A percentile compares a stretch with the other conserved stretches of the same genome.
phyloP scores from a whole-genome alignment of 2,113 vertebrate genomes.

The Chrysochloris asiatica region DNA sequence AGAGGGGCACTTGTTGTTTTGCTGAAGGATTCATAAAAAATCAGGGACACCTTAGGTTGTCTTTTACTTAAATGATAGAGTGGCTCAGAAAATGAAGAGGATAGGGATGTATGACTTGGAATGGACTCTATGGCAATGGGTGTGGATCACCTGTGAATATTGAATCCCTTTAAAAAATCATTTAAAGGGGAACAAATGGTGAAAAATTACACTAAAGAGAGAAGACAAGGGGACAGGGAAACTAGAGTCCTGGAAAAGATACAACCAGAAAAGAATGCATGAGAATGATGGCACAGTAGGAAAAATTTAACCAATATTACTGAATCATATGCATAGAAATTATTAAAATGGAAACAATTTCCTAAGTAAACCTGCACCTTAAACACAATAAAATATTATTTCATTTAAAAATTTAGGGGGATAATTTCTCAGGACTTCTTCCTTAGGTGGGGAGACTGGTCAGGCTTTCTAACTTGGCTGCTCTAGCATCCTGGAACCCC shows the following conservation, averaged over 20 bases:
- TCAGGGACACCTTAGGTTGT: background rate
- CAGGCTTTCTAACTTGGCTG: background rate
- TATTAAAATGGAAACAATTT: background rate
- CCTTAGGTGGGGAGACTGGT: background rate
- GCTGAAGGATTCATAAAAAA: background rate
- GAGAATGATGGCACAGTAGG: background rate
- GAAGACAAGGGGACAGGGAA: background rate
- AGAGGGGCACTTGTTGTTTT: too few species aligned
- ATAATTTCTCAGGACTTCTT: background rate
- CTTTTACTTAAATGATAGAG: background rate
- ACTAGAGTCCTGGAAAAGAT: background rate
- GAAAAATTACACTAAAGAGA: background rate
- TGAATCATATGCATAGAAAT: background rate
- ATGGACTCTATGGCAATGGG: too few species aligned
- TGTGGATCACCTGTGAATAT: background rate
- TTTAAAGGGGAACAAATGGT: too few species aligned
- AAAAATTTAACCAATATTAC: background rate
- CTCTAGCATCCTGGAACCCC: background rate
- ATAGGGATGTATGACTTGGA: too few species aligned
- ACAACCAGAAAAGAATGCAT: background rate
- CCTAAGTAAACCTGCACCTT: background rate
- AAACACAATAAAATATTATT: background rate
- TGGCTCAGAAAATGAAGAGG: background rate
- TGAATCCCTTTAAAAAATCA: background rate
- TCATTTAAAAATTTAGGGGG: background rate